These are phyloP conservation scores for Lindbergichthys nudifrons DNA, from an alignment of 2,797 vertebrate genomes.

Conservation along the genomic window DNA sequence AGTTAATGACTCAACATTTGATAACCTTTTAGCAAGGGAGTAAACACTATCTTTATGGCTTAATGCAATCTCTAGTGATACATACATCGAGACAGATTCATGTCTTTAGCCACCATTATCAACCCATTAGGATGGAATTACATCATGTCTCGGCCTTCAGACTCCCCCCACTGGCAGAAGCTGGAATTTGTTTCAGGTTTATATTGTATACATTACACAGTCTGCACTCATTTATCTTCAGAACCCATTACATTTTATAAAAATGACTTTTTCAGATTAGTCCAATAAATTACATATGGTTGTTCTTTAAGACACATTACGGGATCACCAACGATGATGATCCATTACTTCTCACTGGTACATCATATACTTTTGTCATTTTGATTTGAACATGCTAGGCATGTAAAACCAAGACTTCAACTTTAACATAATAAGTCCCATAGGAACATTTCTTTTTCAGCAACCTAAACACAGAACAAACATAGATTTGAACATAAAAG, in stretches of 20 bases:
- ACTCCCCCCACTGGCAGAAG: conserved; percentile 71
- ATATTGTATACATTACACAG: not conserved
- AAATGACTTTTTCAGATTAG: not conserved
- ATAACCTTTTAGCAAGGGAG: conserved; percentile 53
- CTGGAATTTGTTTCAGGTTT: not conserved
- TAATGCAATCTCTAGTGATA: conserved; percentile 49
- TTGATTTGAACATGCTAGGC: not conserved
- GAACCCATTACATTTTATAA: conserved; percentile 13
- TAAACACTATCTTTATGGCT: conserved; percentile 57
- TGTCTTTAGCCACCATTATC: conserved; percentile 53
- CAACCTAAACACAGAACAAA: not conserved
- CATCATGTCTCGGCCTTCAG: conserved; percentile 39
- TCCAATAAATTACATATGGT: not conserved
- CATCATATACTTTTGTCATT: not conserved
- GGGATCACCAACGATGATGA: not conserved
- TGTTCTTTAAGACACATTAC: not conserved
- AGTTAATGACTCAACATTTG: conserved; percentile 60
- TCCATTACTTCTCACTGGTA: not conserved
- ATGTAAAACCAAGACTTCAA: not conserved
- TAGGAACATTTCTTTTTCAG: no score
- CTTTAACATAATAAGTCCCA: no score
- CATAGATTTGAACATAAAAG: not conserved
- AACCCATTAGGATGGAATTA: conserved; percentile 38
- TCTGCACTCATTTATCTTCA: not conserved
- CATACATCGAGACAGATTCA: conserved; percentile 32